Evolutionary conservation across 2,113 vertebrate genomes (phyloP).

Genomic region (Syngnathus typhle): DNA sequence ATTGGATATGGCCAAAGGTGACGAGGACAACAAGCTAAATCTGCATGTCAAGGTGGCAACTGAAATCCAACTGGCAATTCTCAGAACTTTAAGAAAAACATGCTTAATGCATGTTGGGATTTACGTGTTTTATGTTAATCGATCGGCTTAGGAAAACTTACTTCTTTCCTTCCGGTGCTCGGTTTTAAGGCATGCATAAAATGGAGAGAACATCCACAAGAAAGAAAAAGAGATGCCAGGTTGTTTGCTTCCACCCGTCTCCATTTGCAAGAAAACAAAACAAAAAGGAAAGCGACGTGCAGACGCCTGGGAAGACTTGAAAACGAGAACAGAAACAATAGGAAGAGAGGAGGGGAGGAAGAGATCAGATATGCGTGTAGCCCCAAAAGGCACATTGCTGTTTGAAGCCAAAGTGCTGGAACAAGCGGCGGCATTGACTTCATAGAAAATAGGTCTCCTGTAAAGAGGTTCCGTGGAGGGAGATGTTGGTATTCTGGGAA

Average conservation of each 20-base stretch:
- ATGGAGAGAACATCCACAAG: constrained; percentile 23
- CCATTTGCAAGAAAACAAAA: constrained; percentile 55
- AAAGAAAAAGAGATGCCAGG: constrained; percentile 57
- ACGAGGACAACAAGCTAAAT: no score
- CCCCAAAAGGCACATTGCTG: constrained; percentile 61
- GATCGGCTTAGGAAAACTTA: not conserved
- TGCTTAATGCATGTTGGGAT: not conserved
- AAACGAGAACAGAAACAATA: constrained; percentile 52
- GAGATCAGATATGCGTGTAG: constrained; percentile 49
- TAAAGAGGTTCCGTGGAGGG: constrained; percentile 65
- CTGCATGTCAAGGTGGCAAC: no score
- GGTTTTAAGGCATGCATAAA: constrained; percentile 45
- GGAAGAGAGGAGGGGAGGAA: constrained; percentile 54
- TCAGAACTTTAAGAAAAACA: not conserved
- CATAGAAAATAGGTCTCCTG: constrained; percentile 59
- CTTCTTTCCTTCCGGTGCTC: constrained; percentile 40
- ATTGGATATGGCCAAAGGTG: no score
- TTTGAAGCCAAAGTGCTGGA: constrained; percentile 63
- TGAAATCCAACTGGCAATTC: no score
- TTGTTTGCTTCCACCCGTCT: constrained; percentile 68
- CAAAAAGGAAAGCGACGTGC: constrained; percentile 41
- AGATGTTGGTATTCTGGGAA: constrained; percentile 61
- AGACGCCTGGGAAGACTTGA: constrained; percentile 61
- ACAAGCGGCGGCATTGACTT: constrained; percentile 58
- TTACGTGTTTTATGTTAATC: not conserved